Evolutionary conservation across 2,797 vertebrate genomes (phyloP).

Genomic region (Eulemur albifrons): DNA sequence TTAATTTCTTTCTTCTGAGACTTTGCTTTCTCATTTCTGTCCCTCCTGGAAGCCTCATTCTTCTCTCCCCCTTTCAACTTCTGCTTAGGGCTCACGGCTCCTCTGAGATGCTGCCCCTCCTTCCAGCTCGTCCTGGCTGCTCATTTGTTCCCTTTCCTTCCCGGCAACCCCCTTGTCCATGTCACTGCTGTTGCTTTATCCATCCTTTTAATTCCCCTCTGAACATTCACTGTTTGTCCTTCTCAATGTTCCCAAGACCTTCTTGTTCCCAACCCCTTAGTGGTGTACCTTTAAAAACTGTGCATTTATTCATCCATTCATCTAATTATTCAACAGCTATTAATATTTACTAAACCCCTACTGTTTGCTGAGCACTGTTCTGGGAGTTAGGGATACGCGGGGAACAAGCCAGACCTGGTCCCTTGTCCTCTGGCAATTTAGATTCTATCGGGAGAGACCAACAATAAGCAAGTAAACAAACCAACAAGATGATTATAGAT

Average conservation of each 20-base stretch:
- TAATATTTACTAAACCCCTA: background rate
- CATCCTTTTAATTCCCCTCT: background rate
- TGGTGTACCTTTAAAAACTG: background rate
- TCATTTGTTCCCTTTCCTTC: background rate
- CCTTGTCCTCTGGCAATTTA: constrained; percentile 10
- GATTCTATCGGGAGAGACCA: constrained; percentile 20
- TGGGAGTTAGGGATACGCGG: background rate
- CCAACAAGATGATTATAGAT: constrained; percentile 38
- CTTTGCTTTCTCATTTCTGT: background rate
- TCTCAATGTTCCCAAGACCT: background rate
- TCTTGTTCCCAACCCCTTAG: background rate
- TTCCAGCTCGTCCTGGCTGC: background rate
- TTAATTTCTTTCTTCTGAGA: background rate
- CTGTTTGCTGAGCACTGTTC: background rate
- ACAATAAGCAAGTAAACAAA: constrained; percentile 43
- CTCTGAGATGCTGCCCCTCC: background rate
- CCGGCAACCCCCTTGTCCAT: background rate
- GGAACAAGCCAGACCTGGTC: background rate
- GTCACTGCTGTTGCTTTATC: background rate
- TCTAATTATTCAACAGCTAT: background rate
- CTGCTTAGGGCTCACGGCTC: background rate
- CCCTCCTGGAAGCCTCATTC: background rate
- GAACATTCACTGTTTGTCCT: background rate
- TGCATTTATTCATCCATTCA: background rate
- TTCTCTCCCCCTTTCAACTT: background rate